Percentiles rank a stretch among this genome's conserved stretches.
phyloP scores from a whole-genome alignment of 2,888 invertebrate genomes.

The Drosophila anceps region DNA sequence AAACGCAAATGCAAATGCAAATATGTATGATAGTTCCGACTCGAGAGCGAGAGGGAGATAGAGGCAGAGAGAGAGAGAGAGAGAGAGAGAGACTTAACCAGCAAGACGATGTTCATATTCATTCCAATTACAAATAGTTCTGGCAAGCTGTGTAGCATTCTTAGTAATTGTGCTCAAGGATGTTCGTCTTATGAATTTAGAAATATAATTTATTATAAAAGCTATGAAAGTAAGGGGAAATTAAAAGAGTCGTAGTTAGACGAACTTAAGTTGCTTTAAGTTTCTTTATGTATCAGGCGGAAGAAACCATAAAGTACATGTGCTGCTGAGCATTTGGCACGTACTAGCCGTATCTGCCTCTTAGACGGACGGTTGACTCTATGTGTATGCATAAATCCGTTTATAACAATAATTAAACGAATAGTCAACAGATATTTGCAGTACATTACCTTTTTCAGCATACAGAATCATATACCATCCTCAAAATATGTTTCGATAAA shows the following conservation, averaged over 20 bases:
- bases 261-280: background rate
- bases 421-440: no score
- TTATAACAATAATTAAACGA: no score
- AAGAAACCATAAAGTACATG: background rate
- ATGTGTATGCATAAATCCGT: no score
- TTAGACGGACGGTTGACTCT: no score
- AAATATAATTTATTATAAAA: background rate
- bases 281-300: background rate
- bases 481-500: no score
- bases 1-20: slow-evolving; percentile 35
- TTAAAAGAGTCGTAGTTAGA: background rate
- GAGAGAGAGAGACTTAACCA: background rate
- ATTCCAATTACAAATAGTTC: background rate
- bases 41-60: background rate
- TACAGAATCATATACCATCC: no score
- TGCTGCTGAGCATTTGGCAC: no score
- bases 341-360: no score
- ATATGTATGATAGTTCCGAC: slow-evolving; percentile 7
- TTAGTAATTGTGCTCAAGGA: background rate
- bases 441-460: no score
- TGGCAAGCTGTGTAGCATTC: background rate
- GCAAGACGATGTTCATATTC: background rate
- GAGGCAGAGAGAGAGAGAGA: background rate
- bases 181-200: background rate
- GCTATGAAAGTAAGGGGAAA: background rate